phyloP scores from a whole-genome alignment of 92 coral and sea anemone genomes.

The Bergia sp. region DNA sequence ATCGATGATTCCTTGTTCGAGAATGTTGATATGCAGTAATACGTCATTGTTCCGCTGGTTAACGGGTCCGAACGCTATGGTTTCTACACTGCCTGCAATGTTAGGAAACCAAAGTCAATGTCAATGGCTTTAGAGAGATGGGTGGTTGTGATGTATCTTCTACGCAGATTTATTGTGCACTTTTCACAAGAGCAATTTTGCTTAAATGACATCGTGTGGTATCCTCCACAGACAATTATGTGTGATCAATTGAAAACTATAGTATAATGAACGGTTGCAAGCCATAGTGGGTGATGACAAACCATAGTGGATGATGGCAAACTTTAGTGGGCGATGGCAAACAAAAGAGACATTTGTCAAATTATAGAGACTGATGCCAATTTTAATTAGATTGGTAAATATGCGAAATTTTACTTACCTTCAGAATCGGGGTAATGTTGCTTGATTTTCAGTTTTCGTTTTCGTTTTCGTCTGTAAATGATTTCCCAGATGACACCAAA shows the following conservation, averaged over 20 bases:
- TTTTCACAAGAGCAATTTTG: too few relatives aligned
- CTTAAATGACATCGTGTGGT: too few relatives aligned
- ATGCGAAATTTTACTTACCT: not conserved
- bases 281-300: too few relatives aligned
- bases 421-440: not conserved
- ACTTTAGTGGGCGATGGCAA: too few relatives aligned
- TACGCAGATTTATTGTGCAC: not conserved
- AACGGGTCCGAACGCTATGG: not conserved
- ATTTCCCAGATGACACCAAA: constrained; percentile 33
- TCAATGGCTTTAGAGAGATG: not conserved
- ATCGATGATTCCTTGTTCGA: constrained; percentile 14
- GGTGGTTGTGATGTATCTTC: not conserved
- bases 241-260: too few relatives aligned
- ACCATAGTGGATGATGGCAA: too few relatives aligned
- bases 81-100: not conserved
- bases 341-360: too few relatives aligned
- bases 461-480: constrained; percentile 13
- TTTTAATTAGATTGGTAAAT: not conserved
- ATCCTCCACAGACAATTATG: too few relatives aligned
- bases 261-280: too few relatives aligned
- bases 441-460: not conserved
- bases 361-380: too few relatives aligned
- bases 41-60: not conserved
- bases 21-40: constrained; percentile 10
- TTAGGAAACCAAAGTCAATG: not conserved